Conservation (phyloP, 2,888 invertebrate species). For the Acanthococcus lagerstroemiae region DNA sequence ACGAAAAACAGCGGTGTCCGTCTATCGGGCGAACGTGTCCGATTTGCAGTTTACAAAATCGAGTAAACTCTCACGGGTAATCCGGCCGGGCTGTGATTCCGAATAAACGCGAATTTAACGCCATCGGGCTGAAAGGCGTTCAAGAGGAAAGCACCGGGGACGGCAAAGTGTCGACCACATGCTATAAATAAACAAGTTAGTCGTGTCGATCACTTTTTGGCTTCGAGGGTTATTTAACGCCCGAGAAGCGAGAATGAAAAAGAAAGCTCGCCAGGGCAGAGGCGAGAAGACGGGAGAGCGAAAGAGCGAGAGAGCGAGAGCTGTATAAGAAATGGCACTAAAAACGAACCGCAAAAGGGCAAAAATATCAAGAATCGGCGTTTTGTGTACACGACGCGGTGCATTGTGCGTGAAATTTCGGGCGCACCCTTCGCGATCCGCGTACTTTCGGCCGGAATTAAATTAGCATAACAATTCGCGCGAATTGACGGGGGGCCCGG, state of each 20-base stretch:
- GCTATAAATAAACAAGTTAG: slow-evolving; percentile 24
- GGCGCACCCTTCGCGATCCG: slow-evolving; percentile 9
- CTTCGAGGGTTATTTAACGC: slow-evolving; percentile 1
- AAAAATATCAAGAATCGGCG: slow-evolving; percentile 6
- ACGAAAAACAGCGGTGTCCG: too few species aligned
- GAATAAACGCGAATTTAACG: background rate
- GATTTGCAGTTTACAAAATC: background rate
- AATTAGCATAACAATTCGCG: slow-evolving; percentile 33
- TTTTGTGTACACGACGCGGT: background rate
- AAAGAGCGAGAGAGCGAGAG: slow-evolving; percentile 21
- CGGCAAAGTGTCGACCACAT: slow-evolving; percentile 26
- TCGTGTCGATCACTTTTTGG: slow-evolving; percentile 18
- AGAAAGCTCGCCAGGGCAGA: background rate
- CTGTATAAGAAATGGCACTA: background rate
- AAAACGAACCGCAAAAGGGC: slow-evolving; percentile 15
- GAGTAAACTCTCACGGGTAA: background rate
- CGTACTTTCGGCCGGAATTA: slow-evolving; percentile 32
- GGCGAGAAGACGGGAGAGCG: slow-evolving; percentile 14
- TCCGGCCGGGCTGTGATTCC: background rate
- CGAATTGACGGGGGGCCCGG: background rate
- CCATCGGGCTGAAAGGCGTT: slow-evolving; percentile 1
- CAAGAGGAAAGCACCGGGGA: slow-evolving; percentile 4
- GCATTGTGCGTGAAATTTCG: too few species aligned
- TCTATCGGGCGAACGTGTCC: too few species aligned
- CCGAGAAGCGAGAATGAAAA: background rate